Evolutionary conservation across 2,113 vertebrate genomes (phyloP), one percentile per base, ranked within the genome.

Genomic region (Pedetes capensis): DNA sequence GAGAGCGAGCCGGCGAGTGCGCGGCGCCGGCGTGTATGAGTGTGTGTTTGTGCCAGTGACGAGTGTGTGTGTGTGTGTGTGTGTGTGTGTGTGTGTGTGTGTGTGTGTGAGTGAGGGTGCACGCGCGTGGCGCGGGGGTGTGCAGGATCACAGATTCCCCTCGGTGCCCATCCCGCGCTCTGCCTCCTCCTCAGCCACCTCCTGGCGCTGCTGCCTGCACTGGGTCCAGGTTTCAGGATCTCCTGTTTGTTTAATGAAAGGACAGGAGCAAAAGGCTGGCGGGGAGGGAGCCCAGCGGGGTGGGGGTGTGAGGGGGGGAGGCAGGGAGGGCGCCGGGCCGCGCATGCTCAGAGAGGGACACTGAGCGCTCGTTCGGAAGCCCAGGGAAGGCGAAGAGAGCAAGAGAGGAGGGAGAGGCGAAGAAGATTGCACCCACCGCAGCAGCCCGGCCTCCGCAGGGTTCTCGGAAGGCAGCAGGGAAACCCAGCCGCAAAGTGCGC

Each of bases 271-370:
- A 96, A 93, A 91, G 96, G 84, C 97, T 72, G 89, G 51, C 11
- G 10, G 57, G 93, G 75, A 49, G 68, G 66, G 87, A 81, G 87
- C 25, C 3, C 17, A 1, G 39, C 44, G 49, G 49, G 51, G 63
- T 32, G 29, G 49, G 0, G 4, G 42, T 4, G 92, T 42, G 92
- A n/a, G 29, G 49, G 0, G 4, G 42, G 5, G 92, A 47, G 92
- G 82, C 10, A 83, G 86, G 80, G 91, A 88, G 64, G 94, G 81
- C 44, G 32, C 59, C 49, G 17, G 63, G 5, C 20, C 39, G 97
- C 98, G 98, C 98, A 98, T 97, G 98, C 98, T 97, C 98, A 94
- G 95, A 95, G 75, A 47, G 34, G 76, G 72, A 84, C 76, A 5
- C 81, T 10, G 81, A 61, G 94, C 80, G 86, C 81, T 91, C 68